Evolutionary conservation across 2,888 invertebrate species (phyloP).

Genomic region (Temnothorax rugatulus): DNA sequence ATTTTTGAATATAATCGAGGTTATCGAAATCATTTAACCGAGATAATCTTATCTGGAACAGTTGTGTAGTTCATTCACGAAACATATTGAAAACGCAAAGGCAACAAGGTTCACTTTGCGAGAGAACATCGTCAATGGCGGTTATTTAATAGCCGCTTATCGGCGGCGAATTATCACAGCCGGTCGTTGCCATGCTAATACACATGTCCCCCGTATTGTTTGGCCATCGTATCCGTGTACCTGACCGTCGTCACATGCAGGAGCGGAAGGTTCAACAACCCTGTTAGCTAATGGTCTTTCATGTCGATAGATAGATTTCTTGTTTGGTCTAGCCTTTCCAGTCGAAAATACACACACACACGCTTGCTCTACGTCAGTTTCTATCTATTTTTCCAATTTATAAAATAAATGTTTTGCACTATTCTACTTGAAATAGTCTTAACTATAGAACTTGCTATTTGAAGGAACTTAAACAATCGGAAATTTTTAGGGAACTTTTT

Average conservation of each 20-base stretch:
- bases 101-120: neutral
- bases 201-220: constrained; percentile 62
- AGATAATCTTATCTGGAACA: neutral
- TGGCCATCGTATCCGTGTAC: constrained; percentile 65
- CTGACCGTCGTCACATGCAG: constrained; percentile 71
- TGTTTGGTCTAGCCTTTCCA: neutral
- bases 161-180: constrained; percentile 19
- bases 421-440: neutral
- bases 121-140: neutral
- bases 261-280: constrained; percentile 73
- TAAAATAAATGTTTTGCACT: neutral
- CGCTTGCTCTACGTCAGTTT: neutral
- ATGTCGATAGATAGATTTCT: neutral
- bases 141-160: constrained; percentile 49
- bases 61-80: neutral
- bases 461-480: neutral
- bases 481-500: neutral
- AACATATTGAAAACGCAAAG: constrained; percentile 11
- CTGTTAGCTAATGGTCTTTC: constrained; percentile 52
- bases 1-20: neutral
- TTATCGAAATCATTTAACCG: neutral
- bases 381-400: neutral
- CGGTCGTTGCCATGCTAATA: constrained; percentile 35
- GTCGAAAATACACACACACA: neutral
- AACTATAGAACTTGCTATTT: neutral